Percentiles rank a stretch among this genome's conserved stretches.
phyloP scores from a whole-genome alignment of 1,140 invertebrate species.

The Drosophila serrata region DNA sequence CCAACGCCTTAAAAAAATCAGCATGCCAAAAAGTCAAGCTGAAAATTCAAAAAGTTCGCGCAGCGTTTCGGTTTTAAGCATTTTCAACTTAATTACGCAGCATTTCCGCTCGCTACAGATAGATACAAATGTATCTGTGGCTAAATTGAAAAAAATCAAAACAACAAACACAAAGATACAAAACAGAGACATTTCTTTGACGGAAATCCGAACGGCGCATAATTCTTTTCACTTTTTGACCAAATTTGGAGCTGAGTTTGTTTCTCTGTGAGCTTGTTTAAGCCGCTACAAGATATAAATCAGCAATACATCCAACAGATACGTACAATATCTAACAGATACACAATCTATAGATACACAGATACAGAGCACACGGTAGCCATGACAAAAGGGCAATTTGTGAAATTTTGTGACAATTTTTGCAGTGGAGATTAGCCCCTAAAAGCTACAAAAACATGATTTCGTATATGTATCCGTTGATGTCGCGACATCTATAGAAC shows the following conservation, averaged over 20 bases:
- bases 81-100: constrained; percentile 67
- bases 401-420: constrained; percentile 71
- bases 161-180: constrained; percentile 23
- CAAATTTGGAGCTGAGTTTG: constrained; percentile 61
- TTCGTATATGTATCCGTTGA: constrained; percentile 25
- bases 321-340: constrained; percentile 16
- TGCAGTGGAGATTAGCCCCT: constrained; percentile 61
- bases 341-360: constrained; percentile 24
- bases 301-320: constrained; percentile 22
- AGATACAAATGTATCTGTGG: constrained; percentile 34
- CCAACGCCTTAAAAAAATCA: constrained; percentile 37
- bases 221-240: constrained; percentile 81
- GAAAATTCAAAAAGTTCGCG: constrained; percentile 33
- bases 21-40: constrained; percentile 26
- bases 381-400: constrained; percentile 79
- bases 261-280: constrained; percentile 52
- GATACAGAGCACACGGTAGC: constrained; percentile 3
- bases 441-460: constrained; percentile 38
- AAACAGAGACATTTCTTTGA: constrained; percentile 64
- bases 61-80: constrained; percentile 29
- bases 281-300: constrained; percentile 39
- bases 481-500: constrained; percentile 44
- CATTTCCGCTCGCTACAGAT: constrained; percentile 62
- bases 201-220: constrained; percentile 70
- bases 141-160: constrained; percentile 52